Conservation (phyloP, 2,113 vertebrate genomes). For the Cisticola juncidis region DNA sequence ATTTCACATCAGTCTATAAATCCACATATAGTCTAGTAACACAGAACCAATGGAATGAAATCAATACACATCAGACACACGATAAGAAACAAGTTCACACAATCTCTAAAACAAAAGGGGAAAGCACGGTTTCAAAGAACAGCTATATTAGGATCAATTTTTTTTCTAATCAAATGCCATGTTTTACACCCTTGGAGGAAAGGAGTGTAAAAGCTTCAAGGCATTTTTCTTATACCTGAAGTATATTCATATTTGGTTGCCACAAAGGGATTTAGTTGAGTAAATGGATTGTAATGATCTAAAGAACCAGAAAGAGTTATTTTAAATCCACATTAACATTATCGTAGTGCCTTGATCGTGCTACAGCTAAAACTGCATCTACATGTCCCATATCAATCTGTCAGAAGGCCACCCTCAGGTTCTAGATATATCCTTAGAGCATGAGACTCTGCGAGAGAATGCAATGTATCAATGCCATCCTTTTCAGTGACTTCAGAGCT, state of each 20-base stretch:
- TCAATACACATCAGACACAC: slow-evolving; percentile 1
- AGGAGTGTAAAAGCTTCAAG: slow-evolving; percentile 25
- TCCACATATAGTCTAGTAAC: background rate
- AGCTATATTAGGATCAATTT: background rate
- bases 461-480: background rate
- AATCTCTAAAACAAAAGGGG: background rate
- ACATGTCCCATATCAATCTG: background rate
- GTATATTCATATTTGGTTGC: slow-evolving; percentile 84
- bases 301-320: slow-evolving; percentile 77
- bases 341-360: accelerated
- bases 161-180: slow-evolving; percentile 16
- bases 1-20: slow-evolving; percentile 8
- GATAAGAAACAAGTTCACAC: background rate
- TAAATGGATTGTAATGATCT: slow-evolving; percentile 91
- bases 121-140: background rate
- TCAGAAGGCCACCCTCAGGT: background rate
- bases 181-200: slow-evolving; percentile 37
- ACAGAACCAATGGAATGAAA: slow-evolving; percentile 2
- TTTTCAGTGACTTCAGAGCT: background rate
- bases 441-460: background rate
- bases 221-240: slow-evolving; percentile 82
- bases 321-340: slow-evolving; percentile 2
- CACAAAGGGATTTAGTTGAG: slow-evolving; percentile 84
- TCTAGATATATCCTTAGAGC: background rate
- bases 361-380: background rate